A percentile compares a stretch with the other conserved stretches of the same genome.
phyloP scores from a whole-genome alignment of 2,113 vertebrate species.

The Tachuris rubrigastra region DNA sequence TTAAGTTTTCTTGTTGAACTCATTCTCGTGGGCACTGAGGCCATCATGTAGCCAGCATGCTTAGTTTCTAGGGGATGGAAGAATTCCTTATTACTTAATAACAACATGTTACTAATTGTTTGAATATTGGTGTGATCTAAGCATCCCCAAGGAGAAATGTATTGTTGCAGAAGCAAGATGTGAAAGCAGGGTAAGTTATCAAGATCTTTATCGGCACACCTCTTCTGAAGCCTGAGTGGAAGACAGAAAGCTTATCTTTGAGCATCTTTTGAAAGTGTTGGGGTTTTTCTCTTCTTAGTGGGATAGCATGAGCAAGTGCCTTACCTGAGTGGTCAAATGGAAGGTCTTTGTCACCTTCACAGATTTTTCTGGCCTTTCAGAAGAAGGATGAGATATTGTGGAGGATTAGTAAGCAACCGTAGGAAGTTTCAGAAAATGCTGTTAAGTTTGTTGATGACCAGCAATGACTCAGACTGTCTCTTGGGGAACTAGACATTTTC shows the following conservation, averaged over 20 bases:
- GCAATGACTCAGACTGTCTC: not conserved
- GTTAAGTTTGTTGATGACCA: not conserved
- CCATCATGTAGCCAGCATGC: not conserved
- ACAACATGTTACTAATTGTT: not conserved
- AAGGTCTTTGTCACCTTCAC: not conserved
- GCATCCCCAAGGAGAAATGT: not conserved
- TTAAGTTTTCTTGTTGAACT: not conserved
- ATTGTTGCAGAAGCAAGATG: not conserved
- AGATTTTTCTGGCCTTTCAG: not conserved
- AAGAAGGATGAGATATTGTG: not conserved
- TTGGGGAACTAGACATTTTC: not conserved
- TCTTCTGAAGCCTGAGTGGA: not conserved
- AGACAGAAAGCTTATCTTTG: not conserved
- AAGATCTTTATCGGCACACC: not conserved
- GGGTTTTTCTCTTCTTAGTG: not conserved
- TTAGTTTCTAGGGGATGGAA: not conserved
- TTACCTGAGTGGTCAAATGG: not conserved
- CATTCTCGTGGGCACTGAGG: accelerated
- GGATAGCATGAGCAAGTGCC: not conserved
- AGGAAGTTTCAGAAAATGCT: not conserved
- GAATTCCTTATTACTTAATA: not conserved
- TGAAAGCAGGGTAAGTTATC: not conserved
- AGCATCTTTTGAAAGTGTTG: not conserved
- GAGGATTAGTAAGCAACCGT: not conserved
- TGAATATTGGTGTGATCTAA: not conserved